These are phyloP conservation scores for Lagopus muta DNA, from an alignment of 2,113 vertebrate genomes.

Conservation along the genomic window DNA sequence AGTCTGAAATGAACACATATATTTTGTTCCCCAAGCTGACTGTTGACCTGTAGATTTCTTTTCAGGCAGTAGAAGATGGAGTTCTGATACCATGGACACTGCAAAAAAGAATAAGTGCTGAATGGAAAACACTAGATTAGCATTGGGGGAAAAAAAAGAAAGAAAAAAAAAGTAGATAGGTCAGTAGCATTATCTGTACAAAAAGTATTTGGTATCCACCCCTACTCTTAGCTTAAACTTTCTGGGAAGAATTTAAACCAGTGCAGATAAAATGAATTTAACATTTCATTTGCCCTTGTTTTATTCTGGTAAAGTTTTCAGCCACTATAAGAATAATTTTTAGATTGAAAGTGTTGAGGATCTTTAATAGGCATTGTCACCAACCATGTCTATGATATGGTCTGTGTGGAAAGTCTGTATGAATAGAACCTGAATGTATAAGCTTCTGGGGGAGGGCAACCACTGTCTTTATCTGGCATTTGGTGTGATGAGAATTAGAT, in stretches of 20 bases:
- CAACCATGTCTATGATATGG: not conserved
- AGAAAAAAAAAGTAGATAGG: not conserved
- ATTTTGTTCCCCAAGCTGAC: not conserved
- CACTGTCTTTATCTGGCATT: not conserved
- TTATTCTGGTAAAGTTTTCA: not conserved
- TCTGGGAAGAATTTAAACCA: not conserved
- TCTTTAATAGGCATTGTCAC: not conserved
- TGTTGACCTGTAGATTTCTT: not conserved
- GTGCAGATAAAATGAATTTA: not conserved
- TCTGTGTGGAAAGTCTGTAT: not conserved
- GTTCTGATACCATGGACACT: not conserved
- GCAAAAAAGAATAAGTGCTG: not conserved
- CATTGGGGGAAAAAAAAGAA: not conserved
- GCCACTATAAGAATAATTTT: not conserved
- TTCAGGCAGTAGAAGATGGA: not conserved
- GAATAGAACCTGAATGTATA: not conserved
- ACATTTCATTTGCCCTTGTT: not conserved
- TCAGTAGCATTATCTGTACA: not conserved
- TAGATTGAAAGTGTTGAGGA: not conserved
- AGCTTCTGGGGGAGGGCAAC: not conserved
- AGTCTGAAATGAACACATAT: not conserved
- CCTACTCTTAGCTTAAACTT: not conserved
- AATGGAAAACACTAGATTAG: not conserved
- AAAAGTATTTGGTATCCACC: fast-evolving
- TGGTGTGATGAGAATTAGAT: not conserved